These are phyloP conservation scores for Ceyx margarethae DNA, from an alignment of 2,113 vertebrate genomes.

Conservation along the genomic window DNA sequence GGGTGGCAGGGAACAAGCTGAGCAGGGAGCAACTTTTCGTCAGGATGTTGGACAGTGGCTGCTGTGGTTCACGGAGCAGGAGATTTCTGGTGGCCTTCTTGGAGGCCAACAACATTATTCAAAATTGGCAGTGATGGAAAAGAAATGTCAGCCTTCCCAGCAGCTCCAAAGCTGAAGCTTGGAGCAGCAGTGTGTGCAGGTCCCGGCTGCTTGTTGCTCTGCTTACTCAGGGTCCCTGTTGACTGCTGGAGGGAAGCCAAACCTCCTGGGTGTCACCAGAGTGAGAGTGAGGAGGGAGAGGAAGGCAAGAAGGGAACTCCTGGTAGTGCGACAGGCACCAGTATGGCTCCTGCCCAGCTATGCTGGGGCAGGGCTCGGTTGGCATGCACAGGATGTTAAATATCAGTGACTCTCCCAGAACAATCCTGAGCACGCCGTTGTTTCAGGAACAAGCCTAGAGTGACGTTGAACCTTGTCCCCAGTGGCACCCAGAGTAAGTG, in stretches of 20 bases:
- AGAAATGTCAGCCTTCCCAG: background rate
- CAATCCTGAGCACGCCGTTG: rapidly evolving
- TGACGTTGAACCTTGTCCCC: rapidly evolving
- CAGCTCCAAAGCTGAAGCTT: background rate
- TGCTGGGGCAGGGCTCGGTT: background rate
- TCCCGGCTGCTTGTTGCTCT: background rate
- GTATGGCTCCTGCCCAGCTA: background rate
- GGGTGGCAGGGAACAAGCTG: background rate
- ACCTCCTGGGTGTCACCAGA: background rate
- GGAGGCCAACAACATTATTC: background rate
- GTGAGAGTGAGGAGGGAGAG: background rate
- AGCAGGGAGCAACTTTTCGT: background rate
- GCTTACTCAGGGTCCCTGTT: background rate
- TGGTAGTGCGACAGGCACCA: background rate
- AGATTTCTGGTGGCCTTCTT: background rate
- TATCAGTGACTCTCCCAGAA: background rate
- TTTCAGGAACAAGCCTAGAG: rapidly evolving
- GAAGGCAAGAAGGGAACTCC: background rate
- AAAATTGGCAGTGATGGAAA: background rate
- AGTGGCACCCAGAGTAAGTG: background rate
- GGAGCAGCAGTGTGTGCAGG: background rate
- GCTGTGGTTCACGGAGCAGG: background rate
- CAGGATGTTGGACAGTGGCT: background rate
- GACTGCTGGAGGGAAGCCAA: background rate
- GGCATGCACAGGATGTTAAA: background rate